Percentiles rank a stretch among this genome's conserved stretches.
These are phyloP conservation scores for Apamea epomidion DNA, from an alignment of 2,888 invertebrate species.

Conservation along the genomic window DNA sequence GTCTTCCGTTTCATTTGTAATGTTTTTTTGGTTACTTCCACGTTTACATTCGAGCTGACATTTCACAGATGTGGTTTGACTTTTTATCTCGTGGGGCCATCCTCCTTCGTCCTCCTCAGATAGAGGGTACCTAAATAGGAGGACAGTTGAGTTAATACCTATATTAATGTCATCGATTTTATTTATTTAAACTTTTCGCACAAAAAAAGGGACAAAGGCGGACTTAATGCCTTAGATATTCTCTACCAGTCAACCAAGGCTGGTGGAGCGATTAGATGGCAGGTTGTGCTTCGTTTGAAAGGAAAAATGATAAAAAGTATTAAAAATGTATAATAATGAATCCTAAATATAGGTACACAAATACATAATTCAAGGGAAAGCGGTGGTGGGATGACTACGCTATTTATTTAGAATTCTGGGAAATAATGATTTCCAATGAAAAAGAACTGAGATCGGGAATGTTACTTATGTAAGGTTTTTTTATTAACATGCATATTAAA, in stretches of 20 bases:
- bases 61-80: constrained; percentile 2
- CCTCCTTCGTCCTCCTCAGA: too few relatives aligned
- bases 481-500: background rate
- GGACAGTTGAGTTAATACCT: background rate
- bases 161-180: background rate
- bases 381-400: too few relatives aligned
- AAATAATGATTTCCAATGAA: background rate
- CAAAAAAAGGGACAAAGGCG: background rate
- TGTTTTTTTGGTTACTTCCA: background rate
- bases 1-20: background rate
- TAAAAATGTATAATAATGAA: too few relatives aligned
- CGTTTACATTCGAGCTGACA: background rate
- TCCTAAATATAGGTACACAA: background rate
- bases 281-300: background rate
- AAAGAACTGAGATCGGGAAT: background rate
- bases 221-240: background rate
- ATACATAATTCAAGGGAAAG: too few relatives aligned
- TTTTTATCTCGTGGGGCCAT: background rate
- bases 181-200: background rate
- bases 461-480: background rate
- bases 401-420: background rate
- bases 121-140: background rate
- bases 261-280: background rate
- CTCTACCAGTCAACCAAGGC: background rate
- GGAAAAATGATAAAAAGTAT: background rate